Base-by-base conservation (phyloP, 2,113 vertebrate genomes). In the Butorides virescens region DNA sequence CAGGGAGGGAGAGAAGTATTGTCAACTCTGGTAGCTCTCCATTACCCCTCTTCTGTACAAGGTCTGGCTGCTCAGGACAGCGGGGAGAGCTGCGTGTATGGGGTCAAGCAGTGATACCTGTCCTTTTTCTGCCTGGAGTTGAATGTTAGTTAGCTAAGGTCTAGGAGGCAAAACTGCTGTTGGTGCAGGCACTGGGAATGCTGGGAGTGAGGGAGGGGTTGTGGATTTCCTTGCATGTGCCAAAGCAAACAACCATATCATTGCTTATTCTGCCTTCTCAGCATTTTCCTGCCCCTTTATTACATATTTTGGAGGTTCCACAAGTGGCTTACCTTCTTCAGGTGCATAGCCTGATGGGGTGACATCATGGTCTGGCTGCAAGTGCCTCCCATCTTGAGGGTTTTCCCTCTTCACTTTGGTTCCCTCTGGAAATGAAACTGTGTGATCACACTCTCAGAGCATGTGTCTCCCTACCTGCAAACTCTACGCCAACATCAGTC, bases 21-120 rank as follows among this genome's bases (percentile, higher is more conserved):
- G 20, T 61, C 5, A 34, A 21, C 53, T 91, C 37, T 75, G 72
- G 59, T 11, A 66, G n/a, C 14, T 82, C 6, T 26, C 19, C 36
- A 26, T 21, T n/a, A 4, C 15, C 6, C 3, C 18, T 88, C 39
- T 52, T 68, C 74, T 59, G 14, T 6, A 2, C 0, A 0, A 32
- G 8, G 13, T 75, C 66, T 85, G 63, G 49, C 19, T 19, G 21
- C 23, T 34, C 9, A 32, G 67, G 30, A 53, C 19, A 49, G 3
- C 0, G 1, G 6, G 8, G 26, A 73, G 15, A 72, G 4, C 26
- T 76, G 37, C 0, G 1, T 3, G 0, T 27, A 5, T 19, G 32
- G 59, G 27, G 76, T 59, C 52, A 73, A 37, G 42, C 10, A 68
- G 30, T 19, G 53, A 63, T 65, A 26, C n/a, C 18, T 52, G 29